These are phyloP conservation scores for Cyprinodon diabolis DNA, from an alignment of 2,797 vertebrate genomes.

Conservation along the genomic window DNA sequence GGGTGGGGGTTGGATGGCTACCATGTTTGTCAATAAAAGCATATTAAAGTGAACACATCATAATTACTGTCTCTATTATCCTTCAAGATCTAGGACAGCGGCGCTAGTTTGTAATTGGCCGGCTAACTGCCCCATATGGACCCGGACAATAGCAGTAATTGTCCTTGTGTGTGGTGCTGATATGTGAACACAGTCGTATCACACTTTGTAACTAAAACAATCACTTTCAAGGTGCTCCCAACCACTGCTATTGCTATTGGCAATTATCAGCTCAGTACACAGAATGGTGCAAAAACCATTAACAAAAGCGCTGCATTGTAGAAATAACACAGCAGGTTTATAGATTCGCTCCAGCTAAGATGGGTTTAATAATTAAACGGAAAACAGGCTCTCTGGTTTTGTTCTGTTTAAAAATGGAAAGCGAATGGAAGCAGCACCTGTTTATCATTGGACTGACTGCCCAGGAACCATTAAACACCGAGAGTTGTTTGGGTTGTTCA, in stretches of 20 bases:
- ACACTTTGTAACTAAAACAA: slow-evolving; percentile 62
- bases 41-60: slow-evolving; percentile 79
- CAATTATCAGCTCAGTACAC: slow-evolving; percentile 41
- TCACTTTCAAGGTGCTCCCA: slow-evolving; percentile 64
- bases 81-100: slow-evolving; percentile 76
- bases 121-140: slow-evolving; percentile 78
- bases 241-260: slow-evolving; percentile 40
- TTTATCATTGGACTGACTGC: slow-evolving; percentile 37
- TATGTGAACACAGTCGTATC: slow-evolving; percentile 65
- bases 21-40: slow-evolving; percentile 80
- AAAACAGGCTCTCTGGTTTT: slow-evolving; percentile 20
- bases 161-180: slow-evolving; percentile 72
- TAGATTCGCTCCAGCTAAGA: slow-evolving; percentile 34
- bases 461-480: slow-evolving; percentile 37
- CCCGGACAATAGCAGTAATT: slow-evolving; percentile 73
- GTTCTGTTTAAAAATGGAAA: slow-evolving; percentile 17
- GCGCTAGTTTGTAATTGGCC: slow-evolving; percentile 69
- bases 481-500: slow-evolving; percentile 30
- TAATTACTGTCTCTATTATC: slow-evolving; percentile 79
- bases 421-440: slow-evolving; percentile 33
- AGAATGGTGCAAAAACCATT: slow-evolving; percentile 35
- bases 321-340: slow-evolving; percentile 37
- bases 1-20: slow-evolving; percentile 41
- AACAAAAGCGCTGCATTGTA: slow-evolving; percentile 28
- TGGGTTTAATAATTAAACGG: slow-evolving; percentile 33